Percentiles rank a stretch among this genome's conserved stretches.
These are phyloP conservation scores for Liopterus haemorrhoidalis DNA, from an alignment of 2,888 invertebrate species.

Conservation along the genomic window DNA sequence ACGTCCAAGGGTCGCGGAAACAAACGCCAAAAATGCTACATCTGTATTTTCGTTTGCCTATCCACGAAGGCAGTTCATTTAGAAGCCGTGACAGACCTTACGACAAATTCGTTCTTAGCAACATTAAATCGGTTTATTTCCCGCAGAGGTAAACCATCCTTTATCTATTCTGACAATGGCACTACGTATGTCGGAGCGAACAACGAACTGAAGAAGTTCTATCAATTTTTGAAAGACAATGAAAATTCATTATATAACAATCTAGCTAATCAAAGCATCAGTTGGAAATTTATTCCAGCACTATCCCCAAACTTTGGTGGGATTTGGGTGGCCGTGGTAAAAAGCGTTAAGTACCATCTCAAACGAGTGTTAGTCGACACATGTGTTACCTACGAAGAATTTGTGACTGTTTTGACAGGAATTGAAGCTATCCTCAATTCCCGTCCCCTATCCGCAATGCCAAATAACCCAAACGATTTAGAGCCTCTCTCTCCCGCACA, in stretches of 20 bases:
- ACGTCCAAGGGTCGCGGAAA: slow-evolving; percentile 9
- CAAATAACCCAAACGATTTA: slow-evolving; percentile 1
- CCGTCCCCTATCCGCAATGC: slow-evolving; percentile 18
- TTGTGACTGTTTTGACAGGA: slow-evolving; percentile 27
- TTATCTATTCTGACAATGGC: slow-evolving; percentile 32
- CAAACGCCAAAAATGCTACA: slow-evolving; percentile 22
- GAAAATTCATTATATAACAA: neutral
- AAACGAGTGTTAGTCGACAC: no score
- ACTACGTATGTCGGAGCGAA: slow-evolving; percentile 29
- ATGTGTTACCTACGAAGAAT: slow-evolving; percentile 29
- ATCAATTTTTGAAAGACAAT: slow-evolving; percentile 1
- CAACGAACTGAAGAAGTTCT: slow-evolving; percentile 13
- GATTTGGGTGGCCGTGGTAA: no score
- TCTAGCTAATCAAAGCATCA: neutral
- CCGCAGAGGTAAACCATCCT: slow-evolving; percentile 28
- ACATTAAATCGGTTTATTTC: slow-evolving; percentile 31
- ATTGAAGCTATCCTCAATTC: slow-evolving; percentile 31
- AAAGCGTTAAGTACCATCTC: no score
- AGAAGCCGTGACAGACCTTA: slow-evolving; percentile 30
- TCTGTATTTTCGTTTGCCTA: slow-evolving; percentile 22
- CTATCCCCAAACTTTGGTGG: slow-evolving; percentile 26
- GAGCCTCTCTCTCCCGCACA: slow-evolving; percentile 4
- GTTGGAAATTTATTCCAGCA: slow-evolving; percentile 24
- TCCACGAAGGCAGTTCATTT: slow-evolving; percentile 32
- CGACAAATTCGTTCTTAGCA: slow-evolving; percentile 30